phyloP scores from a whole-genome alignment of 2,888 invertebrate genomes.

The Drosophila paracracens region DNA sequence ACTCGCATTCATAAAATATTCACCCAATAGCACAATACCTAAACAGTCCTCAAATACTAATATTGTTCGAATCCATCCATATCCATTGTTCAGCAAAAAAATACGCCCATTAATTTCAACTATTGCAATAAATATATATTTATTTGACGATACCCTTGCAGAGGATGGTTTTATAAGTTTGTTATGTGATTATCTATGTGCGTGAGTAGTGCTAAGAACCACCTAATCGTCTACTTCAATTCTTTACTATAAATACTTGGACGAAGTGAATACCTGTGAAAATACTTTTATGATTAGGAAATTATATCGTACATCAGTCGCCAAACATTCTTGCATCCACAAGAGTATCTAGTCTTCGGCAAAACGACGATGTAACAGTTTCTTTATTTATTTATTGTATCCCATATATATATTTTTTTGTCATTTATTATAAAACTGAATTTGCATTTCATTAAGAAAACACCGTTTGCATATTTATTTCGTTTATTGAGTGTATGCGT shows the following conservation, averaged over 20 bases:
- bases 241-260: neutral
- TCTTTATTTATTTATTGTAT: neutral
- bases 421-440: conserved; percentile 5
- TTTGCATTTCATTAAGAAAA: conserved; percentile 2
- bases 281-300: neutral
- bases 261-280: neutral
- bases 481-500: conserved; percentile 7
- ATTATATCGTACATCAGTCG: neutral
- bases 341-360: conserved; percentile 1
- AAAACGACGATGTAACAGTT: neutral
- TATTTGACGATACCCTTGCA: conserved; percentile 8
- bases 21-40: neutral
- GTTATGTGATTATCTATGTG: neutral
- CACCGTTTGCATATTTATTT: neutral
- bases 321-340: neutral
- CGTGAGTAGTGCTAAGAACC: neutral
- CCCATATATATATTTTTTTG: conserved; percentile 1
- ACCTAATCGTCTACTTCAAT: neutral
- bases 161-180: neutral
- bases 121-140: conserved; percentile 8
- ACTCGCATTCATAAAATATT: neutral
- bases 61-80: conserved; percentile 18
- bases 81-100: conserved; percentile 10
- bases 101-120: conserved; percentile 44
- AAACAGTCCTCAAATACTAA: conserved; percentile 8